Base-by-base conservation (phyloP, 2,888 invertebrate species). In the Branchellion lobata region DNA sequence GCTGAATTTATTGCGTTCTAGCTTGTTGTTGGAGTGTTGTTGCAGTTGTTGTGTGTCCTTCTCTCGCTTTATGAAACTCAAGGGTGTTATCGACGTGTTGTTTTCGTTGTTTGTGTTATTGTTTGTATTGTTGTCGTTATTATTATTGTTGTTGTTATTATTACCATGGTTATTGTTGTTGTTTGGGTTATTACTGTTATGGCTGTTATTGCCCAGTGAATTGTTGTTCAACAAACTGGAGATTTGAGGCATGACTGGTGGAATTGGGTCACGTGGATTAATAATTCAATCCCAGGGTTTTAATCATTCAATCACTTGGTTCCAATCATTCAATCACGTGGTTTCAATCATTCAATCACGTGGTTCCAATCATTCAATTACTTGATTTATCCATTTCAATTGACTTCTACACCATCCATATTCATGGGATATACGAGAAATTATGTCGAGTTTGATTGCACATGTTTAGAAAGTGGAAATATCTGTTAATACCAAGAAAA, bases 241-340 rank as follows among this genome's bases (percentile, higher is more conserved):
- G 21, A 77, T 77, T 36, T 77, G 77, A 1, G 77, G 77, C 77
- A 77, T 77, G n/a, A 57, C 77, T 77, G 61, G 5, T 8, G 33
- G 29, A 34, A 31, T 8, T 51, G 5, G 8, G 40, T 40, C 8
- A n/a, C n/a, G n/a, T n/a, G n/a, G n/a, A n/a, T n/a, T n/a, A n/a
- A n/a, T n/a, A n/a, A n/a, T n/a, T n/a, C n/a, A n/a, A n/a, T n/a
- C n/a, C n/a, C n/a, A n/a, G n/a, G n/a, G n/a, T n/a, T n/a, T n/a
- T n/a, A n/a, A n/a, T n/a, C n/a, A n/a, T n/a, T n/a, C n/a, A n/a
- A n/a, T n/a, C n/a, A n/a, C n/a, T n/a, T n/a, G n/a, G n/a, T n/a
- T n/a, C n/a, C n/a, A n/a, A n/a, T n/a, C n/a, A n/a, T n/a, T n/a
- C n/a, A n/a, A n/a, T n/a, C n/a, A n/a, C n/a, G n/a, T n/a, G n/a